A percentile compares a stretch with the other conserved stretches of the same genome.
phyloP scores from a whole-genome alignment of 2,888 invertebrate species.

The Diarsia rubi region DNA sequence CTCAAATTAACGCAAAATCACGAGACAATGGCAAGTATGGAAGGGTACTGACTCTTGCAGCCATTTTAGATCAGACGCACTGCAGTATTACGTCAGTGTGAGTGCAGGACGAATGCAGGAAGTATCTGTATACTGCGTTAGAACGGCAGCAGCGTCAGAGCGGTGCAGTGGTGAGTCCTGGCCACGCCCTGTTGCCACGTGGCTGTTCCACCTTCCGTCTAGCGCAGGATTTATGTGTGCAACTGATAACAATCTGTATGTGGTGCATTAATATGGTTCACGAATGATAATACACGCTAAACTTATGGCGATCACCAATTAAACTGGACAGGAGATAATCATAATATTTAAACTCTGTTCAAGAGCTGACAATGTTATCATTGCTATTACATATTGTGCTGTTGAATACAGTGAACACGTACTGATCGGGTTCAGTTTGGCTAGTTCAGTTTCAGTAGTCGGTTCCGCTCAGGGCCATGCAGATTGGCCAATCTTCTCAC shows the following conservation, averaged over 20 bases:
- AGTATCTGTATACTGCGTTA: constrained; percentile 40
- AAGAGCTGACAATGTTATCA: not conserved
- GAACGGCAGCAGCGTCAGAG: constrained; percentile 19
- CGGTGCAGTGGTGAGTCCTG: constrained; percentile 46
- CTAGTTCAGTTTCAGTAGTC: not conserved
- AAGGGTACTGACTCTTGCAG: not conserved
- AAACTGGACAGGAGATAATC: not conserved
- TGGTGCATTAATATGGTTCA: not conserved
- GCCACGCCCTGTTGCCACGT: constrained; percentile 44
- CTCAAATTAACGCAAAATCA: constrained; percentile 9
- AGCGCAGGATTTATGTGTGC: constrained; percentile 12
- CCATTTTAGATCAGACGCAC: constrained; percentile 35
- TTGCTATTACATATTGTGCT: not conserved
- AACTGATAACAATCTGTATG: constrained; percentile 17
- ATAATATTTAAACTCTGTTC: not conserved
- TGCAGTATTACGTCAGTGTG: constrained; percentile 47
- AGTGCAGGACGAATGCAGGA: constrained; percentile 56
- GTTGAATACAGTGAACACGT: not conserved
- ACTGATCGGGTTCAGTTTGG: not conserved
- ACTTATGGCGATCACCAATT: not conserved
- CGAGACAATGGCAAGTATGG: constrained; percentile 6
- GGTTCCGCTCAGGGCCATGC: not conserved
- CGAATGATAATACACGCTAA: not conserved
- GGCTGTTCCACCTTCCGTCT: constrained; percentile 17
- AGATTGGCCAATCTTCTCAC: not conserved